Percentiles rank a stretch among this genome's conserved stretches.
Conservation (phyloP, 2,888 invertebrate species). For the Cryptus armator region DNA sequence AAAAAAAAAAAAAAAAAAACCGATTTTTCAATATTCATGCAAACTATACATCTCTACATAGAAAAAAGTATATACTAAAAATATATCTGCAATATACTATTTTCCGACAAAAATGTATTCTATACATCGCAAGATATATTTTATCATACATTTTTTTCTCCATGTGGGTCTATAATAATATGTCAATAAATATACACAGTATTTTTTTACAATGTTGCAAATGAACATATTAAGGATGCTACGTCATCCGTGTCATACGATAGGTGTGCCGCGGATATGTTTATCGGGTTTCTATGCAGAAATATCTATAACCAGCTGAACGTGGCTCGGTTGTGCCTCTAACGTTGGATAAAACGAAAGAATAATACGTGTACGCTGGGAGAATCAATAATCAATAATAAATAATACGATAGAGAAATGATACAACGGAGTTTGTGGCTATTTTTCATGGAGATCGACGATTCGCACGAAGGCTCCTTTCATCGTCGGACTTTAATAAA, state of each 20-base stretch:
- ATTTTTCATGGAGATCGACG: constrained; percentile 42
- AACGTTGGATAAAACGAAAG: constrained; percentile 1
- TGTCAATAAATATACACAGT: neutral
- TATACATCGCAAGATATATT: no score
- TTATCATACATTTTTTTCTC: no score
- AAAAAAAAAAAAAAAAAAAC: neutral
- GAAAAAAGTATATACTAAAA: no score
- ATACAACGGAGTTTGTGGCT: constrained; percentile 29
- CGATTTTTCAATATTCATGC: no score
- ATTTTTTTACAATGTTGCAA: neutral
- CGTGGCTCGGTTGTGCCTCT: neutral
- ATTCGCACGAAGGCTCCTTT: constrained; percentile 46
- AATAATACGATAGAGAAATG: constrained; percentile 31
- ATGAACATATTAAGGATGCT: neutral
- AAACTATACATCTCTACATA: no score
- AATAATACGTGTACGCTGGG: neutral
- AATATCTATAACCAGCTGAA: constrained; percentile 7
- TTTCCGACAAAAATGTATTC: no score
- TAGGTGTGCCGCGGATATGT: neutral
- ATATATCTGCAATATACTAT: no score
- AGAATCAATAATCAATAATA: constrained; percentile 29
- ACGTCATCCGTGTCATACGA: constrained; percentile 6
- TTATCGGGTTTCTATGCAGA: neutral
- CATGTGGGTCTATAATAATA: neutral
- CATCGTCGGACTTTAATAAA: constrained; percentile 55